Percentiles rank a stretch among this genome's conserved stretches.
Conservation (phyloP, 1,140 invertebrate species). For the Augochlora pura region DNA sequence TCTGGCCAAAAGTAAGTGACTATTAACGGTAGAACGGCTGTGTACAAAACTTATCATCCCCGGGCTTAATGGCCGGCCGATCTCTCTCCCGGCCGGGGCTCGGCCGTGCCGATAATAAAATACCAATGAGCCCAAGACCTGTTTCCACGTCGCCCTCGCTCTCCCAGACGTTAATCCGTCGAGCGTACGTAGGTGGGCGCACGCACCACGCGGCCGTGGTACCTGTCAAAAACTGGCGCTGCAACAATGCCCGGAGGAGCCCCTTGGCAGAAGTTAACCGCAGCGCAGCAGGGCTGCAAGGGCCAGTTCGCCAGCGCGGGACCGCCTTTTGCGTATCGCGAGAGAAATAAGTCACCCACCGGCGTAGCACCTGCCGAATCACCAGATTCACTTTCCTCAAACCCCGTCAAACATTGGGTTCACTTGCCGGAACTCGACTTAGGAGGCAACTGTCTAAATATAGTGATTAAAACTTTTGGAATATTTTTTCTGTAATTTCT, state of each 20-base stretch:
- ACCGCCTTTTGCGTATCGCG: constrained; percentile 35
- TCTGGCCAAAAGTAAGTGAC: constrained; percentile 64
- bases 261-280: constrained; percentile 68
- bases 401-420: no score
- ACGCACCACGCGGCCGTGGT: constrained; percentile 52
- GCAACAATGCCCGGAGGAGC: constrained; percentile 63
- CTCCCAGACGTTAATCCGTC: constrained; percentile 63
- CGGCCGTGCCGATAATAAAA: constrained; percentile 62
- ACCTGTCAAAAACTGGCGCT: constrained; percentile 71
- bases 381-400: neutral
- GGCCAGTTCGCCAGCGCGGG: constrained; percentile 58
- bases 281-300: constrained; percentile 62
- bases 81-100: constrained; percentile 40
- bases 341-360: constrained; percentile 63
- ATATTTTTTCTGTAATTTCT: no score
- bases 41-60: constrained; percentile 65
- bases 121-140: constrained; percentile 59
- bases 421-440: no score
- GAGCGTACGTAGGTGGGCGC: constrained; percentile 62
- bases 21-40: constrained; percentile 60
- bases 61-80: constrained; percentile 51
- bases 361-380: constrained; percentile 30
- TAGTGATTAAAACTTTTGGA: no score
- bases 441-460: no score
- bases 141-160: constrained; percentile 23